These are phyloP conservation scores for Ctenoplectra terminalis DNA, from an alignment of 1,140 invertebrate genomes.

Conservation along the genomic window DNA sequence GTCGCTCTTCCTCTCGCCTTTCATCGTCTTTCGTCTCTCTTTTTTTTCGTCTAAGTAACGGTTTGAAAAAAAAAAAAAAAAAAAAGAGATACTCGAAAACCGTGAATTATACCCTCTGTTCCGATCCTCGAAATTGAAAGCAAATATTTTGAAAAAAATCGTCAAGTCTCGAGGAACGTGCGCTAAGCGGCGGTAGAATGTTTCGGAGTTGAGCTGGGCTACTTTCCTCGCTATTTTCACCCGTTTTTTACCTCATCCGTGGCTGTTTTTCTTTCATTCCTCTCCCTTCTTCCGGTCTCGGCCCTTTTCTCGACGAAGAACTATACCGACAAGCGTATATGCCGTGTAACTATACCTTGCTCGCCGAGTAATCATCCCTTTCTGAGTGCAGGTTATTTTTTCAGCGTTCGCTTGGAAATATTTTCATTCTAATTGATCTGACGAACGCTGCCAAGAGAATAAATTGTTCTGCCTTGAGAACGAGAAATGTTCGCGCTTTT, in stretches of 20 bases:
- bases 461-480: background rate
- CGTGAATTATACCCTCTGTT: background rate
- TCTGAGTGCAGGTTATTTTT: constrained; percentile 18
- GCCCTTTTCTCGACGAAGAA: background rate
- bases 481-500: too few species aligned
- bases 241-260: background rate
- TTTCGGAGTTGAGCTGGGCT: background rate
- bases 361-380: background rate
- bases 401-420: constrained; percentile 1
- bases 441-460: background rate
- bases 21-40: background rate
- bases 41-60: background rate
- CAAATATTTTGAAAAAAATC: constrained; percentile 38
- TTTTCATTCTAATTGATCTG: background rate
- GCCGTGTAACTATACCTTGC: too few species aligned
- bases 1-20: background rate
- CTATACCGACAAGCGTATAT: background rate
- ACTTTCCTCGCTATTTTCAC: constrained; percentile 28
- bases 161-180: background rate
- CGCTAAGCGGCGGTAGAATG: background rate
- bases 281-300: background rate
- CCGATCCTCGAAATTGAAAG: constrained; percentile 19
- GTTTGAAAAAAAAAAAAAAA: too few species aligned
- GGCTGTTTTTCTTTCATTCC: constrained; percentile 26
- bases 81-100: background rate